Evolutionary conservation across 2,797 vertebrate genomes (phyloP).

Genomic region (Nannoperca australis): DNA sequence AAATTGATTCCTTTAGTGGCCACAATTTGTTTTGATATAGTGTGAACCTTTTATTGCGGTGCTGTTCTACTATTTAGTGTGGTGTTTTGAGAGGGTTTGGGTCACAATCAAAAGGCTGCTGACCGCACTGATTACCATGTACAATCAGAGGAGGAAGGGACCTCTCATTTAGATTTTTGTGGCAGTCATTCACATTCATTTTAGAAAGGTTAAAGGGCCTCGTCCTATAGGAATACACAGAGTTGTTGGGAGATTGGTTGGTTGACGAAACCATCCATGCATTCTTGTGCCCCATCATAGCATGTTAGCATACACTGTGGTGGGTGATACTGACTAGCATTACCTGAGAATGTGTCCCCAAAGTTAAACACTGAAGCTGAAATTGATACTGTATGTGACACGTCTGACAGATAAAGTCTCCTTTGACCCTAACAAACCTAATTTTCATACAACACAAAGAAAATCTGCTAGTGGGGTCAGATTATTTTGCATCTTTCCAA

Average conservation of each 20-base stretch:
- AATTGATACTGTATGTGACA: neutral
- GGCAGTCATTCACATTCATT: conserved; percentile 11
- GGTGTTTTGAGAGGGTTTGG: conserved; percentile 19
- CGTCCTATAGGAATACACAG: conserved; percentile 4
- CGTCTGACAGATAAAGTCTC: neutral
- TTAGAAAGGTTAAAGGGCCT: conserved; percentile 43
- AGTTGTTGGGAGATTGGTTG: conserved; percentile 10
- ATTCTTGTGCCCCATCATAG: neutral
- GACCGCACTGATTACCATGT: conserved; percentile 10
- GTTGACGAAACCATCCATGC: conserved; percentile 16
- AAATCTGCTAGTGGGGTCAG: neutral
- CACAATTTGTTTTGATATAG: conserved; percentile 80
- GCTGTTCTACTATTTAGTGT: conserved; percentile 39
- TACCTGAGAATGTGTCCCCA: neutral
- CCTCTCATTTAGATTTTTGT: conserved; percentile 43
- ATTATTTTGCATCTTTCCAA: neutral
- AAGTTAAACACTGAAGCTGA: neutral
- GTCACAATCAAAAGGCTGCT: conserved; percentile 21
- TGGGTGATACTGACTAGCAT: neutral
- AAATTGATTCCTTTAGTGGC: conserved; percentile 82
- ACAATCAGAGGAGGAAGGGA: conserved; percentile 22
- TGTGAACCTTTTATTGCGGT: conserved; percentile 69
- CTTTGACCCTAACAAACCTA: neutral
- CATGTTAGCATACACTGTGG: neutral
- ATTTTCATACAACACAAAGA: neutral